Percentiles rank a stretch among this genome's conserved stretches.
Evolutionary conservation across 2,113 vertebrate species (phyloP).

Genomic region (Sylvia atricapilla): DNA sequence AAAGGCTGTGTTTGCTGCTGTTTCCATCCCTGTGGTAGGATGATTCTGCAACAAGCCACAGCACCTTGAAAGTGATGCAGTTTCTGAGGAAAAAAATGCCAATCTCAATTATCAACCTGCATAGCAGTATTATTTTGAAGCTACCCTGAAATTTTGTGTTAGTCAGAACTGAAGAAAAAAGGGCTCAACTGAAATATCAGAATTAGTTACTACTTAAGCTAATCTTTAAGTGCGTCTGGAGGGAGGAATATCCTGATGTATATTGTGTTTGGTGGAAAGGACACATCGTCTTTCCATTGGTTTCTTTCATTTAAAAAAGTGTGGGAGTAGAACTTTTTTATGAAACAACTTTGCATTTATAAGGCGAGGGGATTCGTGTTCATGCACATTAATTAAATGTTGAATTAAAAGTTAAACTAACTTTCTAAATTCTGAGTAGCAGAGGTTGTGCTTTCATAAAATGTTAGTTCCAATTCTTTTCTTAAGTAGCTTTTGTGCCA

Average conservation of each 20-base stretch:
- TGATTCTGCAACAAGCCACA: not conserved
- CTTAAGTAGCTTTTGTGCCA: not conserved
- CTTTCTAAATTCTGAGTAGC: not conserved
- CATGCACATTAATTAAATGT: no score
- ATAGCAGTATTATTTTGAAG: not conserved
- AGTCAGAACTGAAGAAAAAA: not conserved
- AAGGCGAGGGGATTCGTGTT: not conserved
- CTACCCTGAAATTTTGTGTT: not conserved
- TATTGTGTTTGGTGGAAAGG: not conserved
- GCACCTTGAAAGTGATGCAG: not conserved
- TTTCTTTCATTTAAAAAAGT: not conserved
- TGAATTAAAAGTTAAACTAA: not conserved
- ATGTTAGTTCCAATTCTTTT: not conserved
- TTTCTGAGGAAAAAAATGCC: not conserved
- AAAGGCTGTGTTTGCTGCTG: not conserved
- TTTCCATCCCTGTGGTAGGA: not conserved
- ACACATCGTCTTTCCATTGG: not conserved
- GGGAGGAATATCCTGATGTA: not conserved
- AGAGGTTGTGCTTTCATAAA: constrained; percentile 7
- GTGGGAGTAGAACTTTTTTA: not conserved
- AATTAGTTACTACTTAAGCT: not conserved
- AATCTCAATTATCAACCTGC: not conserved
- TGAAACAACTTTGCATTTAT: not conserved
- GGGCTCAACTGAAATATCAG: not conserved
- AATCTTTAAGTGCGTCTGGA: not conserved